Percentiles rank a stretch among this genome's conserved stretches.
Conservation (phyloP, 35 echinoderm and acorn worm species). For the Eucidaris tribuloides region DNA sequence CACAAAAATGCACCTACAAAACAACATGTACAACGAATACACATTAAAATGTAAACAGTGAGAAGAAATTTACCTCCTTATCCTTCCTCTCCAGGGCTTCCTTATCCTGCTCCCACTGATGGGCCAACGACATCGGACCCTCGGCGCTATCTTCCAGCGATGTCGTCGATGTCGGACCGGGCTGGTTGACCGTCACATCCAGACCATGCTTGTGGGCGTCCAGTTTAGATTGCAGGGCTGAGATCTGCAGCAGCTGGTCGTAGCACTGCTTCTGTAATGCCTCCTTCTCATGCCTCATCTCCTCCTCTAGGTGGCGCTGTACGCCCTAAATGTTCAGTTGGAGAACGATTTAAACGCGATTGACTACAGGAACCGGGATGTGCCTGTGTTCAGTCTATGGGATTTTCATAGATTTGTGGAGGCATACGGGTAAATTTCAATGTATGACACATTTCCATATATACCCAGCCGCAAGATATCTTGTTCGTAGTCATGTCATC, state of each 20-base stretch:
- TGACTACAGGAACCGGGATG: no score
- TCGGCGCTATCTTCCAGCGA: conserved; percentile 1
- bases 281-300: conserved; percentile 86
- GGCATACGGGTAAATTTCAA: no score
- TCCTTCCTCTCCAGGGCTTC: conserved; percentile 94
- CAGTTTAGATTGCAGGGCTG: conserved; percentile 77
- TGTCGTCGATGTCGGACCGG: not conserved
- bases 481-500: no score
- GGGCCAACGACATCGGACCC: conserved; percentile 40
- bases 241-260: conserved; percentile 80
- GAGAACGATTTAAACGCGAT: no score
- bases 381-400: no score
- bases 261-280: conserved; percentile 80
- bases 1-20: no score
- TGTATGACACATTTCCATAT: no score
- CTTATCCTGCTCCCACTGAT: conserved; percentile 91
- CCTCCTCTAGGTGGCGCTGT: conserved; percentile 59
- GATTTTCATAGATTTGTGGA: no score
- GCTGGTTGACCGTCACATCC: conserved; percentile 22
- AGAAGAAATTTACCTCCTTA: conserved; percentile 87
- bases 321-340: no score
- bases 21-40: no score
- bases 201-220: conserved; percentile 75
- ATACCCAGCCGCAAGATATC: no score
- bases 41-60: no score